Evolutionary conservation across 2,888 invertebrate species (phyloP).

Genomic region (Hoplodrina blanda): DNA sequence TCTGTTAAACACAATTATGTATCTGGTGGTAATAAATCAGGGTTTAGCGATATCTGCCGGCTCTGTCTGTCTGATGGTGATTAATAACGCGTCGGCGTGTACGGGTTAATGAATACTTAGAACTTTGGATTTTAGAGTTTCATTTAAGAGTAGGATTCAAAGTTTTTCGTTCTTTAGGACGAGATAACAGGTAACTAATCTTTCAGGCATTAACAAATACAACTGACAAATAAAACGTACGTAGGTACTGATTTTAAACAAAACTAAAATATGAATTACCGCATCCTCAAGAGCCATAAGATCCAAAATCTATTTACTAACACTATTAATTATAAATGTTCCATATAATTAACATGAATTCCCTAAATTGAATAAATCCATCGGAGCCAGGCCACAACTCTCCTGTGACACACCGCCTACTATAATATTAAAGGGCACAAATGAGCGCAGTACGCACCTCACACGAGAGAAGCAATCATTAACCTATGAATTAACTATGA

Average conservation of each 20-base stretch:
- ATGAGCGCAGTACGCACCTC: constrained; percentile 57
- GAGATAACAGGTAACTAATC: not conserved
- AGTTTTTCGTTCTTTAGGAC: not conserved
- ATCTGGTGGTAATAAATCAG: constrained; percentile 53
- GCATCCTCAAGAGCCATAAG: constrained; percentile 10
- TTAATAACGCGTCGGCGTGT: constrained; percentile 46
- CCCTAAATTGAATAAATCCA: constrained; percentile 59
- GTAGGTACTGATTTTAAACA: too few relatives aligned
- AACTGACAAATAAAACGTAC: not conserved
- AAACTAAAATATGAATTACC: constrained; percentile 16
- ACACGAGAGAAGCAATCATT: constrained; percentile 55
- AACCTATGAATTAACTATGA: constrained; percentile 65
- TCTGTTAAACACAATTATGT: constrained; percentile 59
- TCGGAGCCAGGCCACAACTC: constrained; percentile 34
- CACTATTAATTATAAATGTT: constrained; percentile 47
- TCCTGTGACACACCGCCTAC: constrained; percentile 57
- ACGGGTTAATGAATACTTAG: constrained; percentile 45
- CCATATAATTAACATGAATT: constrained; percentile 51
- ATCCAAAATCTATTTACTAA: constrained; percentile 48
- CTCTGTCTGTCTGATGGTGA: constrained; percentile 50
- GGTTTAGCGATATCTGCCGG: constrained; percentile 50
- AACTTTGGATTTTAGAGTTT: constrained; percentile 27
- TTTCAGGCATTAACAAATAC: not conserved
- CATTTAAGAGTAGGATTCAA: not conserved
- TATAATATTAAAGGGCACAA: constrained; percentile 63